Conservation (phyloP, 2,888 invertebrate genomes). For the Pheosia tremula region DNA sequence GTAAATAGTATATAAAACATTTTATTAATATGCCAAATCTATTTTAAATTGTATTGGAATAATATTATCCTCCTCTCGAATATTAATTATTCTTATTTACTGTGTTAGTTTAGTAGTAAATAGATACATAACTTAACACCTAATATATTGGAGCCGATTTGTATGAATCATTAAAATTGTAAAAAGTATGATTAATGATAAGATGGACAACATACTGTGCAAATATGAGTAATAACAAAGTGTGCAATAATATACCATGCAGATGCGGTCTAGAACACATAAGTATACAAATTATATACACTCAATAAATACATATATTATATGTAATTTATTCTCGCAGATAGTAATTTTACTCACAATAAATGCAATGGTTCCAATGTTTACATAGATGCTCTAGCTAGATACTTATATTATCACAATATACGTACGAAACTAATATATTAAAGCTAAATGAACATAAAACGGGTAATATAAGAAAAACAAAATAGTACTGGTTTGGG, state of each 20-base stretch:
- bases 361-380: conserved; percentile 51
- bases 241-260: conserved; percentile 26
- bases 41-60: background rate
- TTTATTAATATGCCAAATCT: background rate
- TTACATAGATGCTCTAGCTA: background rate
- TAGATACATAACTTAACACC: background rate
- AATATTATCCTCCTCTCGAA: background rate
- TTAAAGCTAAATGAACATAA: conserved; percentile 35
- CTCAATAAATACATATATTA: conserved; percentile 15
- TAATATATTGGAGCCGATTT: conserved; percentile 7
- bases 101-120: background rate
- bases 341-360: conserved; percentile 21
- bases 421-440: background rate
- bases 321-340: background rate
- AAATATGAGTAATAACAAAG: conserved; percentile 34
- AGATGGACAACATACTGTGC: conserved; percentile 36
- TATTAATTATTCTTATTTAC: background rate
- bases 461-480: conserved; percentile 57
- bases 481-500: conserved; percentile 84
- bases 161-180: conserved; percentile 9
- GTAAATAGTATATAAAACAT: no score
- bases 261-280: conserved; percentile 30
- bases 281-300: conserved; percentile 29
- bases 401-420: background rate
- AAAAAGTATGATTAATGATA: conserved; percentile 17